These are phyloP conservation scores for Bufo bufo DNA, from an alignment of 2,113 vertebrate species.

Conservation along the genomic window DNA sequence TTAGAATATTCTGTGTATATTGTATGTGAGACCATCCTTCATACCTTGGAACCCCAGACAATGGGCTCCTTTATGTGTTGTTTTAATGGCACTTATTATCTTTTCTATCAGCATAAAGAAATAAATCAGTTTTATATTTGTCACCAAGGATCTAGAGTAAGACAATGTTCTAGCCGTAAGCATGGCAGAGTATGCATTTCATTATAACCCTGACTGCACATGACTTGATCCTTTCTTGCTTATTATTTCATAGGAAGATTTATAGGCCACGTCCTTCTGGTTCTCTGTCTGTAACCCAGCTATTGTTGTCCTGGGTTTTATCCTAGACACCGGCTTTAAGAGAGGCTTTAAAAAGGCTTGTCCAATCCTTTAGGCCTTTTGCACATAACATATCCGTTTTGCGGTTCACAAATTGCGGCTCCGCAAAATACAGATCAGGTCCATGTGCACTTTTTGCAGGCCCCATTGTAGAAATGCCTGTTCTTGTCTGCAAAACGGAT, in stretches of 20 bases:
- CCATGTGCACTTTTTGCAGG: no score
- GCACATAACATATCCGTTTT: no score
- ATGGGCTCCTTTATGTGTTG: background rate
- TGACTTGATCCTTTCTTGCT: background rate
- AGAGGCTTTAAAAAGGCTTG: background rate
- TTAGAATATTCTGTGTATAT: background rate
- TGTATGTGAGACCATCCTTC: background rate
- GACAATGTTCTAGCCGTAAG: constrained; percentile 13
- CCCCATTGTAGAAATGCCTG: no score
- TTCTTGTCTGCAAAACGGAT: no score
- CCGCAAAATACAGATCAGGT: no score
- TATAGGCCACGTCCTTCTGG: background rate
- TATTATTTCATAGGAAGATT: constrained; percentile 28
- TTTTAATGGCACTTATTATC: background rate
- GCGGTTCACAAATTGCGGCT: no score
- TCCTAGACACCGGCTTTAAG: constrained; percentile 16
- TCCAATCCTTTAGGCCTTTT: no score
- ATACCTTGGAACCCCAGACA: background rate
- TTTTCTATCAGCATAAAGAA: background rate
- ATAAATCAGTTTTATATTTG: constrained; percentile 15
- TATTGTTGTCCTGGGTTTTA: constrained; percentile 1
- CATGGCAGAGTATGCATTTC: constrained; percentile 23
- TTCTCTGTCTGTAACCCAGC: background rate
- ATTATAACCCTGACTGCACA: constrained; percentile 27
- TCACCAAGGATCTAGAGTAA: background rate